These are phyloP conservation scores for Lutraria lutraria DNA, from an alignment of 2,888 invertebrate genomes.

Conservation along the genomic window DNA sequence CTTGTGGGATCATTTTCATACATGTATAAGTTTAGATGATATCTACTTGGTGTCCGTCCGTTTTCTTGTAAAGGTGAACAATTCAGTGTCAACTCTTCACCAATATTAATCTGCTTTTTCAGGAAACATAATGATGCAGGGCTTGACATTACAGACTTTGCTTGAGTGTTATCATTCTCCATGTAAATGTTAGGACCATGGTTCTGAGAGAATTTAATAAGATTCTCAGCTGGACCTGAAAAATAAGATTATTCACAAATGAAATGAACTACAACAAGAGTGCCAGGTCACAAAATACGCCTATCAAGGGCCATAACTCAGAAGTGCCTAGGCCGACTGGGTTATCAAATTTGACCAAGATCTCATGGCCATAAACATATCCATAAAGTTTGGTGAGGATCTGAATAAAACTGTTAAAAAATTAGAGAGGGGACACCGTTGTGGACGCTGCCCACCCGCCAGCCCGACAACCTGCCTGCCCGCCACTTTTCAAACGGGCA, in stretches of 20 bases:
- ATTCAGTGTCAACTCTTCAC: constrained; percentile 26
- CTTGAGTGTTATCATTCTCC: constrained; percentile 12
- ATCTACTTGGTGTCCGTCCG: constrained; percentile 41
- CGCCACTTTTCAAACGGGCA: too few species aligned
- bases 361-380: too few species aligned
- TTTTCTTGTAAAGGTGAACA: constrained; percentile 45
- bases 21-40: constrained; percentile 38
- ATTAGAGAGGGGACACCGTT: too few species aligned
- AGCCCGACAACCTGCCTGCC: too few species aligned
- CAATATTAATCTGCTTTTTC: neutral
- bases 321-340: too few species aligned
- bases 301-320: too few species aligned
- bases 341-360: too few species aligned
- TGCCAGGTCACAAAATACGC: too few species aligned
- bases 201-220: constrained; percentile 31
- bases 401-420: too few species aligned
- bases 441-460: too few species aligned
- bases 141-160: constrained; percentile 24
- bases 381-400: too few species aligned
- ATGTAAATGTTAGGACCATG: constrained; percentile 52
- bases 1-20: constrained; percentile 39
- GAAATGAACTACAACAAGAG: too few species aligned
- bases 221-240: constrained; percentile 27
- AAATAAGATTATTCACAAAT: neutral
- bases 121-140: constrained; percentile 52